Conservation (phyloP, 92 coral and sea anemone genomes). For the Epizoanthus illoricatus region DNA sequence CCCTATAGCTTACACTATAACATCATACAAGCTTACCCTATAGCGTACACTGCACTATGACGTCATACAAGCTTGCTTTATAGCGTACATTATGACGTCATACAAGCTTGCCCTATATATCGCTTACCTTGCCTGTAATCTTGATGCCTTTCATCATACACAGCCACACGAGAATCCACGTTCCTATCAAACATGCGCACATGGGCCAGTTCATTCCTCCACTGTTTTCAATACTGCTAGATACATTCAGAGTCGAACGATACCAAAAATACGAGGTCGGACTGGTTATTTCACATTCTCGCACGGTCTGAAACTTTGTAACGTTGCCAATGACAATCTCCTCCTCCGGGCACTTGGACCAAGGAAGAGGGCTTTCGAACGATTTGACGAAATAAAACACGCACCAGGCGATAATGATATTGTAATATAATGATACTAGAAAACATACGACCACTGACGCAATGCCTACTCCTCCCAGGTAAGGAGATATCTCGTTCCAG, state of each 20-base stretch:
- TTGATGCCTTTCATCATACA: constrained; percentile 98
- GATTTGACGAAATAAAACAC: constrained; percentile 93
- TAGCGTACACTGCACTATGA: no score
- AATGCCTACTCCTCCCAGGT: constrained; percentile 93
- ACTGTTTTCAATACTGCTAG: constrained; percentile 80
- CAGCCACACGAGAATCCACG: constrained; percentile 89
- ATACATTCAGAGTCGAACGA: constrained; percentile 79
- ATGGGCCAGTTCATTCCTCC: constrained; percentile 93
- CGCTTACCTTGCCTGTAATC: constrained; percentile 91
- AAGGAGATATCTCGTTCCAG: constrained; percentile 99
- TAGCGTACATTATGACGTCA: no score
- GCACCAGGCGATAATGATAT: constrained; percentile 96
- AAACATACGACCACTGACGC: constrained; percentile 96
- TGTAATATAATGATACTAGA: constrained; percentile 90
- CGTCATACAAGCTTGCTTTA: no score
- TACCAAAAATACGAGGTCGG: constrained; percentile 98
- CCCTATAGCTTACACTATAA: no score
- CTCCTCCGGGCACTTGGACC: constrained; percentile 89
- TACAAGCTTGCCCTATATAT: background rate
- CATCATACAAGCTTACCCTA: no score
- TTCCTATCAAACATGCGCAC: constrained; percentile 82
- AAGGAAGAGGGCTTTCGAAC: constrained; percentile 91
- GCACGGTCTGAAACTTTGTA: constrained; percentile 64
- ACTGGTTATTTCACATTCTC: constrained; percentile 67
- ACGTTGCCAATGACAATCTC: constrained; percentile 60